A percentile compares a stretch with the other conserved stretches of the same genome.
These are phyloP conservation scores for Lutjanus campechanus DNA, from an alignment of 2,797 vertebrate genomes.

Conservation along the genomic window DNA sequence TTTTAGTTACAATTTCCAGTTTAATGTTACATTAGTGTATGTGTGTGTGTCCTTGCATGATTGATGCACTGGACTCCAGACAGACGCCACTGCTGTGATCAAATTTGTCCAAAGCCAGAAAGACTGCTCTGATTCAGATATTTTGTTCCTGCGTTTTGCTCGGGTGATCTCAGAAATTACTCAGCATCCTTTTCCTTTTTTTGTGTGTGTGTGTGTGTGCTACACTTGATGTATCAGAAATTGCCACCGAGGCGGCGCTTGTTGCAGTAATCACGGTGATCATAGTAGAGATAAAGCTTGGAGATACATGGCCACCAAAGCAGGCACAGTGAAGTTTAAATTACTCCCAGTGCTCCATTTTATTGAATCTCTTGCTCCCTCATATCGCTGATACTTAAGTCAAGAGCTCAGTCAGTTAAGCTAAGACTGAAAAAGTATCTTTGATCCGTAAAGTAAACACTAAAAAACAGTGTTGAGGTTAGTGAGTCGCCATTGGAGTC, in stretches of 20 bases:
- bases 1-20: constrained; percentile 24
- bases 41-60: constrained; percentile 45
- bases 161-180: constrained; percentile 32
- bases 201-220: not conserved
- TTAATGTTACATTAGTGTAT: constrained; percentile 50
- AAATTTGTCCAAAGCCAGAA: constrained; percentile 31
- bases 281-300: constrained; percentile 11
- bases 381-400: constrained; percentile 13
- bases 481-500: constrained; percentile 22
- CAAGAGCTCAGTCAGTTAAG: constrained; percentile 28
- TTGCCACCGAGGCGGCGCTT: constrained; percentile 11
- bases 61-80: constrained; percentile 43
- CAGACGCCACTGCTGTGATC: constrained; percentile 30
- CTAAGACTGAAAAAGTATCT: constrained; percentile 30
- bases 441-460: constrained; percentile 30
- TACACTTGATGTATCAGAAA: constrained; percentile 32
- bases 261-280: constrained; percentile 43
- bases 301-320: constrained; percentile 37
- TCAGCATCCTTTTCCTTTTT: constrained; percentile 1
- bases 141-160: constrained; percentile 32
- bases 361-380: constrained; percentile 24
- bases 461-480: constrained; percentile 3
- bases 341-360: constrained; percentile 22
- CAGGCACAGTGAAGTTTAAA: constrained; percentile 22
- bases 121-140: constrained; percentile 17